phyloP scores from a whole-genome alignment of 2,888 invertebrate species.

The Pyrrhosoma nymphula region DNA sequence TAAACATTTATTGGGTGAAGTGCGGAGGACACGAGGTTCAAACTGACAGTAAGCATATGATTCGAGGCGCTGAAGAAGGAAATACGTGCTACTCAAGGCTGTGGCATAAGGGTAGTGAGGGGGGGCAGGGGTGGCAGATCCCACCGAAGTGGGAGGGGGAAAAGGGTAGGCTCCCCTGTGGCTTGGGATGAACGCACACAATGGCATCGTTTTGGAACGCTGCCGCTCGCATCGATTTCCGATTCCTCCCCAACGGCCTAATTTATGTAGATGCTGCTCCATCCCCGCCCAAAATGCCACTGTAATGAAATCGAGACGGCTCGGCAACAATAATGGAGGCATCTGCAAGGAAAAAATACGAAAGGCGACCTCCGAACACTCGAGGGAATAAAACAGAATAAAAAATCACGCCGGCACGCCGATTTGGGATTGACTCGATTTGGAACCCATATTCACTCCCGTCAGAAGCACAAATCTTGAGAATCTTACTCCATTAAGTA shows the following conservation, averaged over 20 bases:
- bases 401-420: neutral
- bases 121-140: neutral
- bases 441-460: neutral
- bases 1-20: too few relatives aligned
- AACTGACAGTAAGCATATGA: too few relatives aligned
- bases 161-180: neutral
- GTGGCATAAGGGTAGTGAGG: neutral
- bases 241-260: slow-evolving; percentile 33
- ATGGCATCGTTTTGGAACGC: slow-evolving; percentile 51
- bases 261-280: slow-evolving; percentile 49
- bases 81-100: too few relatives aligned
- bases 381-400: neutral
- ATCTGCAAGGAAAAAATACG: neutral
- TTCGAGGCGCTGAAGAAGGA: too few relatives aligned
- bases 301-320: slow-evolving; percentile 24
- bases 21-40: too few relatives aligned
- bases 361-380: neutral
- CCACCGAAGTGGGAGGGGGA: neutral
- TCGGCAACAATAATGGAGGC: neutral
- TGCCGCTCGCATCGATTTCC: slow-evolving; percentile 51
- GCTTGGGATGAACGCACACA: neutral
- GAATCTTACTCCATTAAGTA: too few relatives aligned
- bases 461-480: neutral
- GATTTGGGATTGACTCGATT: neutral
- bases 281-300: neutral